Percentiles rank a stretch among this genome's conserved stretches.
These are phyloP conservation scores for Acrossocheilus wenchowensis DNA, from an alignment of 2,797 vertebrate genomes.

Conservation along the genomic window DNA sequence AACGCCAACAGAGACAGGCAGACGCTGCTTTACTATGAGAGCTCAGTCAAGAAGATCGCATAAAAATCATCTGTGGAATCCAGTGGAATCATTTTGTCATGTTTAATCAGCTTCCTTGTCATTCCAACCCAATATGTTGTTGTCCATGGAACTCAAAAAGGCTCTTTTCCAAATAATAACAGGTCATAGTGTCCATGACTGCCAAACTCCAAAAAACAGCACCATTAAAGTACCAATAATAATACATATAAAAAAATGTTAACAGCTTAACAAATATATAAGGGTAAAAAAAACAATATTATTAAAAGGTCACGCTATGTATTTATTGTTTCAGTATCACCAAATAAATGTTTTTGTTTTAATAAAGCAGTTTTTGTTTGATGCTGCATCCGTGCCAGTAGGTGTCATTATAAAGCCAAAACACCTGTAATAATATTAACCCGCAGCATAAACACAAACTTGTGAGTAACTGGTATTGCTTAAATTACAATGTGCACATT, in stretches of 20 bases:
- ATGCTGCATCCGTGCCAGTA: neutral
- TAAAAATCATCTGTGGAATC: neutral
- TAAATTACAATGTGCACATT: neutral
- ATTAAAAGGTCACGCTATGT: neutral
- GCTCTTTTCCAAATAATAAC: neutral
- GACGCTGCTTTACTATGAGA: neutral
- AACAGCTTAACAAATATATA: neutral
- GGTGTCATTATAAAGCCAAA: neutral
- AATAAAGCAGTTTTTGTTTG: neutral
- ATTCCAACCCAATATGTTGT: neutral
- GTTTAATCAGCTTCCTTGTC: neutral
- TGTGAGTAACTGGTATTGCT: neutral
- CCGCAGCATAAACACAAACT: neutral
- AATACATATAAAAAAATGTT: neutral
- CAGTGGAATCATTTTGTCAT: neutral
- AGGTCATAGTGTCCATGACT: too few species aligned
- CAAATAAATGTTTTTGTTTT: neutral
- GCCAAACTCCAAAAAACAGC: too few species aligned
- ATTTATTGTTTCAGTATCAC: neutral
- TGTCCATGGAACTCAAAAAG: neutral
- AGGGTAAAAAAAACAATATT: neutral
- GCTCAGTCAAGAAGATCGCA: neutral
- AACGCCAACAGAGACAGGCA: neutral
- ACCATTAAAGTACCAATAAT: neutral
- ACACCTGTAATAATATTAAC: neutral